A percentile compares a stretch with the other conserved stretches of the same genome.
Evolutionary conservation across 2,113 vertebrate species (phyloP).

Genomic region (Nestor notabilis): DNA sequence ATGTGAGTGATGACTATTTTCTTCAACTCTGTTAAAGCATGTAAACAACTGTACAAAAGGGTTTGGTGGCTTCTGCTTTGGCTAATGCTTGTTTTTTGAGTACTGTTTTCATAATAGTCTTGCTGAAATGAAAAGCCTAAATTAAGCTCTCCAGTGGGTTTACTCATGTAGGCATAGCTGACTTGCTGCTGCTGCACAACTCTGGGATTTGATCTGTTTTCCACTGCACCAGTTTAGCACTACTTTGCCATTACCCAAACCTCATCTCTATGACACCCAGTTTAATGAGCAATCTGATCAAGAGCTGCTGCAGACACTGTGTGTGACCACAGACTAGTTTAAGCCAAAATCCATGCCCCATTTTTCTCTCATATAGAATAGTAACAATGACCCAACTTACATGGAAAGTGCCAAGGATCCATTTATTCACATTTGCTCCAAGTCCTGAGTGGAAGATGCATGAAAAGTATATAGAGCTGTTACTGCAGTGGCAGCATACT

Average conservation of each 20-base stretch:
- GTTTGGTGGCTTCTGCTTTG: neutral
- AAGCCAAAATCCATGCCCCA: neutral
- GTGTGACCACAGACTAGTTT: rapidly evolving
- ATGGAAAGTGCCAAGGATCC: neutral
- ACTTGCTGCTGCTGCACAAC: neutral
- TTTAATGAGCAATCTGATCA: neutral
- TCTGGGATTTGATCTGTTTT: neutral
- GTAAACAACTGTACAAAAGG: neutral
- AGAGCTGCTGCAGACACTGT: neutral
- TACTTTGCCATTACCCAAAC: neutral
- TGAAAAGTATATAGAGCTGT: neutral
- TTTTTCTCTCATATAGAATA: neutral
- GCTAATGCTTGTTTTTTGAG: neutral
- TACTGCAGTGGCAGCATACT: neutral
- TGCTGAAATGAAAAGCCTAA: neutral
- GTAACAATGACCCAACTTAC: neutral
- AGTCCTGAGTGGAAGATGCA: neutral
- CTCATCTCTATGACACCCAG: neutral
- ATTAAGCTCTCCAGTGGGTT: neutral
- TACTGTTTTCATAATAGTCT: neutral
- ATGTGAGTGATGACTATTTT: neutral
- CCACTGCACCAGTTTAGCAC: neutral
- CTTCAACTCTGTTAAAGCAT: neutral
- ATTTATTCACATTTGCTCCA: neutral
- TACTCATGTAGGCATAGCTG: rapidly evolving